Evolutionary conservation across 2,797 vertebrate species (phyloP), one percentile per base, ranked within the genome.

Genomic region (Myotis findleyi): DNA sequence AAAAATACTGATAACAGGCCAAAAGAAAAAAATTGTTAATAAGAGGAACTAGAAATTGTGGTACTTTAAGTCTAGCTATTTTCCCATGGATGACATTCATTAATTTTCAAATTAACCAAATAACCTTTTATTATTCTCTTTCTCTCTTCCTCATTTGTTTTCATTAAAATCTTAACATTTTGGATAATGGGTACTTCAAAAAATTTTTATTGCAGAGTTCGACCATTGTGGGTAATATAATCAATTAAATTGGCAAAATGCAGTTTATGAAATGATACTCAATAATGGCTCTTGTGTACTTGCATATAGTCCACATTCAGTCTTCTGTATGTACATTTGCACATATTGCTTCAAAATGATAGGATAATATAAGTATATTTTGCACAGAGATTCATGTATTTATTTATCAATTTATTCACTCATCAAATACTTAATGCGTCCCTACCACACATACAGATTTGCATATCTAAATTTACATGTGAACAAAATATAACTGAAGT

Each of bases 1-100:
- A 81, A 93, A 94, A 89, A 73, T 82, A 66, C 53, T 64, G 51
- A 73, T 69, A 89, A 73, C 33, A 76, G 41, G 6, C 18, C 89
- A 9, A 57, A 87, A 89, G 23, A 36, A 87, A 80, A 18, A 77
- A 94, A 23, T 51, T 71, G 7, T 95, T 91, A 36, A 41, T 53
- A 76, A 79, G 36, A 51, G 3, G 18, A 77, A 86, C 9, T 72
- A n/a, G 21, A 93, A 93, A 83, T 62, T 85, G 7, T 64, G 12
- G 6, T 44, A 17, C 64, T 80, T 49, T 94, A 81, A 80, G 30
- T 13, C 18, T 36, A n/a, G 5, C 16, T 8, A 44, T 87, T 59
- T 79, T 87, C n/a, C 57, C 9, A 51, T 7, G n/a, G 18, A 23
- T 44, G 8, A 1, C 17, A 21, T 79, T 93, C 23, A 17, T 89